A percentile compares a stretch with the other conserved stretches of the same genome.
Conservation (phyloP, 2,888 invertebrate species). For the Limulus polyphemus region DNA sequence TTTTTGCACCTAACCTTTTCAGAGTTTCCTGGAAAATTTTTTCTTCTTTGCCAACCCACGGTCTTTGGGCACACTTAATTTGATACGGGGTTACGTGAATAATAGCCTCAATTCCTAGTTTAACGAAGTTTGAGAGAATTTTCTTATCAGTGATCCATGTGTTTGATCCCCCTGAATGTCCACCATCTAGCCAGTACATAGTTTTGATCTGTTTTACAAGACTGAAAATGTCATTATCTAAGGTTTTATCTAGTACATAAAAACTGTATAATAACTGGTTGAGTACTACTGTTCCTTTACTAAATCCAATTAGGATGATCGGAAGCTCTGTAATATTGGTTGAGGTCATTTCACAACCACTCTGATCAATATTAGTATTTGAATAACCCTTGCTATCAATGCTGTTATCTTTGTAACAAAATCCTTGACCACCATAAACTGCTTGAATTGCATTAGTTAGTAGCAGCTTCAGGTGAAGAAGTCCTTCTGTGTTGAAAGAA, state of each 20-base stretch:
- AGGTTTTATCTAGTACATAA: constrained; percentile 15
- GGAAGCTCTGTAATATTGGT: constrained; percentile 1
- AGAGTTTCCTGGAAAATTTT: constrained; percentile 57
- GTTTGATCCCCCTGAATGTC: constrained; percentile 73
- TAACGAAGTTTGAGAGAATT: constrained; percentile 57
- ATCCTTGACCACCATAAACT: neutral
- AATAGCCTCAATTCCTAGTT: constrained; percentile 54
- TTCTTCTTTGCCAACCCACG: constrained; percentile 76
- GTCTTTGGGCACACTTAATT: constrained; percentile 59
- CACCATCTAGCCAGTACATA: constrained; percentile 85
- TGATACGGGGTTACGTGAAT: constrained; percentile 87
- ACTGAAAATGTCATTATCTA: constrained; percentile 26
- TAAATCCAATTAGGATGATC: constrained; percentile 63
- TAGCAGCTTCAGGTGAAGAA: constrained; percentile 55
- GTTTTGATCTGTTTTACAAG: constrained; percentile 45
- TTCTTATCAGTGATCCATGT: constrained; percentile 72
- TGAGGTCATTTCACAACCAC: neutral
- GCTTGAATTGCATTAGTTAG: constrained; percentile 30
- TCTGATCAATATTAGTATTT: no score
- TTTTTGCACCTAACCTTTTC: constrained; percentile 51
- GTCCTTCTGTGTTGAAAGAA: constrained; percentile 54
- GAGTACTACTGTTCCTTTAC: constrained; percentile 84
- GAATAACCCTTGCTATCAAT: no score
- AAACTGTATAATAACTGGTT: constrained; percentile 69
- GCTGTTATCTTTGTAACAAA: no score